phyloP scores from a whole-genome alignment of 1,140 invertebrate species.

The Microvelia longipes region DNA sequence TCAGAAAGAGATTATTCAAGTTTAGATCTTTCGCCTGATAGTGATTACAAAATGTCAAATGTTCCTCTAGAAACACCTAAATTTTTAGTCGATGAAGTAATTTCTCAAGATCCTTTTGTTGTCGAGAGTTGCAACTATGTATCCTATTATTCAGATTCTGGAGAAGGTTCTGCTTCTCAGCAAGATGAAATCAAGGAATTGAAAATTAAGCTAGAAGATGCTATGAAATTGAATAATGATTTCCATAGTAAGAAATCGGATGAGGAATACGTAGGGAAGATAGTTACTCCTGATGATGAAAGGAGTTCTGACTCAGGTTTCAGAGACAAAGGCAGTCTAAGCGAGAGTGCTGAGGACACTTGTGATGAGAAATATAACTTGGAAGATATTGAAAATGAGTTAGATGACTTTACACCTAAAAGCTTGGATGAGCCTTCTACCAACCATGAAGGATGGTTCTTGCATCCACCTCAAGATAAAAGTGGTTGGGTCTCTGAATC shows the following conservation, averaged over 20 bases:
- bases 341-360: conserved; percentile 29
- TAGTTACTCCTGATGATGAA: conserved; percentile 37
- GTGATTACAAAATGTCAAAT: not conserved
- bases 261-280: conserved; percentile 33
- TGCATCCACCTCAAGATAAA: conserved; percentile 24
- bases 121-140: conserved; percentile 5
- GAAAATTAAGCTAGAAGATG: conserved; percentile 20
- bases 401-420: conserved; percentile 20
- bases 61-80: not conserved
- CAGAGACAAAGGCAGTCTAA: conserved; percentile 33
- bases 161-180: conserved; percentile 11
- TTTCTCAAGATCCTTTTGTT: conserved; percentile 7
- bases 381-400: conserved; percentile 27
- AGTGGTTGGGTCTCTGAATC: conserved; percentile 28
- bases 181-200: conserved; percentile 21
- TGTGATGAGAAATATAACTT: conserved; percentile 35
- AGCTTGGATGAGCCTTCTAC: conserved; percentile 12
- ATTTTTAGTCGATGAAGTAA: conserved; percentile 8
- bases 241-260: conserved; percentile 21
- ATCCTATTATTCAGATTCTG: conserved; percentile 14
- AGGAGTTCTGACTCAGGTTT: conserved; percentile 38
- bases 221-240: conserved; percentile 14
- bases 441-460: conserved; percentile 33
- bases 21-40: not conserved
- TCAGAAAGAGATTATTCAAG: not conserved